Evolutionary conservation across 2,797 vertebrate genomes (phyloP), one percentile per base, ranked within the genome.

Genomic region (Euphonia xanthogaster): DNA sequence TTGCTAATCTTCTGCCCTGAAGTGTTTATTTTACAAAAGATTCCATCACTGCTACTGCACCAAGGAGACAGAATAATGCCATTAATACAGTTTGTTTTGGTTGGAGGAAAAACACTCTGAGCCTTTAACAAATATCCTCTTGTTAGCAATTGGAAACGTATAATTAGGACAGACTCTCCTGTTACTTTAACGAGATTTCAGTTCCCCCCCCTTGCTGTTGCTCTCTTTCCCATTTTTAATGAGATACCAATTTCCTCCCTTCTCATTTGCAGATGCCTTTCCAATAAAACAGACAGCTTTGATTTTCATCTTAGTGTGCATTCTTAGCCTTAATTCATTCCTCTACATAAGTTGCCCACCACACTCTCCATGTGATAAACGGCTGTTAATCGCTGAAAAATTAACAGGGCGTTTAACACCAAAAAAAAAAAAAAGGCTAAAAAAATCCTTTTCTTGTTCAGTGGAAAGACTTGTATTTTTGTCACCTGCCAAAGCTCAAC

Each of bases 231-330:
- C 92, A 91, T 96, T 97, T 98, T 98, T 98, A 98, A 98, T 97
- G 97, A 98, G 96, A 98, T 97, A 97, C 95, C 97, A 97, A 96
- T 98, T 98, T 95, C 98, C 97, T 97, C 93, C 79, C 58, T 80
- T 87, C 95, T 85, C 85, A 45, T 96, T 97, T 95, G 90, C 91
- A 97, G 97, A 98, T 96, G 97, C 88, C 89, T 96, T 88, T 96
- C 92, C 93, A 95, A 93, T 97, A 97, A 98, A 98, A 96, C 81
- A 96, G 94, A 97, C 95, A 98, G 95, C 96, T 98, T 98, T 98
- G 97, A 97, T 97, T 98, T 98, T 96, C 91, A 72, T 94, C 86
- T 78, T 89, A 94, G 90, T 60, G 12, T 87, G 93, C 96, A 97
- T 94, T 96, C 96, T 96, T 45, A 61, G 90, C 83, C 88, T 95